Conservation (phyloP, 2,113 vertebrate species). For the Lepidothrix coronata region DNA sequence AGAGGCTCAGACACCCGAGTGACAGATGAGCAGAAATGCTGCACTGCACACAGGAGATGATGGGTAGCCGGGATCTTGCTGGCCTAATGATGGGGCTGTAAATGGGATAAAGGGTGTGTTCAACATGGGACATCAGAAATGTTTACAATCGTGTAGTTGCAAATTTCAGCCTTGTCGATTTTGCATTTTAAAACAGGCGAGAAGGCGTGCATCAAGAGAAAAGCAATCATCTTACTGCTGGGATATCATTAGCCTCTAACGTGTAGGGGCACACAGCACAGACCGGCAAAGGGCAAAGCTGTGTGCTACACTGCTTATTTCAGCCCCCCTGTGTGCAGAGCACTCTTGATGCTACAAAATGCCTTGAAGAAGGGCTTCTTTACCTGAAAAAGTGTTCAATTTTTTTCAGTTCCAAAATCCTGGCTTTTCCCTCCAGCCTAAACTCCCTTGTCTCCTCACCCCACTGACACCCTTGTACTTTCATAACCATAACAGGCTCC, state of each 20-base stretch:
- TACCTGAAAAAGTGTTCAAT: background rate
- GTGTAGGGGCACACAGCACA: fast-evolving
- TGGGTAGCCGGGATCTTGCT: background rate
- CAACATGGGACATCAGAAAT: background rate
- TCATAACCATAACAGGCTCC: background rate
- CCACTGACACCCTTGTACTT: background rate
- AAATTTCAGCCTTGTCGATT: background rate
- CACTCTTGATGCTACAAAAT: background rate
- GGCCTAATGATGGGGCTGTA: background rate
- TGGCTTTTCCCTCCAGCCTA: background rate
- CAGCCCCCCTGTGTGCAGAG: background rate
- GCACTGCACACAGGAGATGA: background rate
- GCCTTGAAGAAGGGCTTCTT: background rate
- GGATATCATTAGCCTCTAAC: background rate
- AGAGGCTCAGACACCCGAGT: background rate
- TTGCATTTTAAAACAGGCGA: background rate
- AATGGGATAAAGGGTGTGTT: fast-evolving
- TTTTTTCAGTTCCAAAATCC: background rate
- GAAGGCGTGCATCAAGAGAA: background rate
- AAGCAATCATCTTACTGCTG: background rate
- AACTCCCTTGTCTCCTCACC: background rate
- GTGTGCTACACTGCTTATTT: background rate
- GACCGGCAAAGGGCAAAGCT: background rate
- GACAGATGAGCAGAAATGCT: background rate
- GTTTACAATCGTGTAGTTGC: background rate